A percentile compares a stretch with the other conserved stretches of the same genome.
phyloP scores from a whole-genome alignment of 1,140 invertebrate genomes.

The Aphelenchoides besseyi region DNA sequence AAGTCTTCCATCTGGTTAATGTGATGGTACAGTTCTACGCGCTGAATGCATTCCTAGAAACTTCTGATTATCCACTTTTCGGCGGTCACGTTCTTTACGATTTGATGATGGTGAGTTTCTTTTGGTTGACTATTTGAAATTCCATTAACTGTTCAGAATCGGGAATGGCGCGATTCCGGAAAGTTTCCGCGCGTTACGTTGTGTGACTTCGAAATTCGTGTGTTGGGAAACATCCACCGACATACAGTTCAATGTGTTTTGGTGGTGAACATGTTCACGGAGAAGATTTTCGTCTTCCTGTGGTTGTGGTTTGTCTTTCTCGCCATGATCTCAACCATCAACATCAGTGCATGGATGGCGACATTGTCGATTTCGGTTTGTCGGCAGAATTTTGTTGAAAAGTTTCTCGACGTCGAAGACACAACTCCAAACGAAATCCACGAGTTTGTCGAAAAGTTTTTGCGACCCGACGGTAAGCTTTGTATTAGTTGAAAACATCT shows the following conservation, averaged over 20 bases:
- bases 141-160: conserved; percentile 42
- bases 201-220: conserved; percentile 63
- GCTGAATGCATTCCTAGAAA: conserved; percentile 66
- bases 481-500: not conserved
- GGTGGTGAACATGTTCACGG: conserved; percentile 60
- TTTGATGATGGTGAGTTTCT: conserved; percentile 57
- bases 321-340: conserved; percentile 51
- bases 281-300: conserved; percentile 64
- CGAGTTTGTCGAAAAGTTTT: conserved; percentile 56
- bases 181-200: conserved; percentile 66
- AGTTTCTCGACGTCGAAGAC: conserved; percentile 50
- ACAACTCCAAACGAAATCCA: conserved; percentile 32
- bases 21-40: conserved; percentile 67
- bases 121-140: conserved; percentile 6
- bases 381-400: conserved; percentile 55
- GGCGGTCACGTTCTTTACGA: conserved; percentile 66
- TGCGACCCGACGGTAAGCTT: conserved; percentile 56
- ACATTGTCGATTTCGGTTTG: conserved; percentile 50
- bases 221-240: conserved; percentile 64
- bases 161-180: conserved; percentile 60
- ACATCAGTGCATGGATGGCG: conserved; percentile 59
- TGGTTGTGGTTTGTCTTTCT: conserved; percentile 61
- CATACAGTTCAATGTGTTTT: conserved; percentile 64
- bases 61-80: conserved; percentile 66
- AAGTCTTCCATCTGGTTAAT: conserved; percentile 66